Percentiles rank a stretch among this genome's conserved stretches.
Evolutionary conservation across 1,140 invertebrate species (phyloP).

Genomic region (Cephus cinctus): DNA sequence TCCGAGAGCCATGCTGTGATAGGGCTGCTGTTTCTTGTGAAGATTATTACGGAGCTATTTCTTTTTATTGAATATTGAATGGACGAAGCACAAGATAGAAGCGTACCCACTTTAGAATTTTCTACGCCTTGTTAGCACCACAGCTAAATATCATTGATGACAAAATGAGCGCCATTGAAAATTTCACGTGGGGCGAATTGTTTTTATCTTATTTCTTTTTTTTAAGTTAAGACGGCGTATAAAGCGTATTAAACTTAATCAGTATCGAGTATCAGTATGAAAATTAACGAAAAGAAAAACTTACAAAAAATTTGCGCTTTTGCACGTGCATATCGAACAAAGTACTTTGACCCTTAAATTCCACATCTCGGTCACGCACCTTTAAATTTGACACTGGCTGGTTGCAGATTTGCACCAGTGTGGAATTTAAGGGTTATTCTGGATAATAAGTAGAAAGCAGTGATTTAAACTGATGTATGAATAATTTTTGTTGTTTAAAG

Average conservation of each 20-base stretch:
- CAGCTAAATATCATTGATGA: too few relatives aligned
- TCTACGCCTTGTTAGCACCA: conserved; percentile 21
- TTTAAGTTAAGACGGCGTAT: too few relatives aligned
- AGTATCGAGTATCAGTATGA: conserved; percentile 54
- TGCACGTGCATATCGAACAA: conserved; percentile 38
- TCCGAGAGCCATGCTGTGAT: conserved; percentile 52
- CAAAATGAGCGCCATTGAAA: too few relatives aligned
- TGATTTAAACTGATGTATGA: too few relatives aligned
- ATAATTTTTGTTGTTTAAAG: conserved; percentile 31
- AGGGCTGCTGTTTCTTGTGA: conserved; percentile 38
- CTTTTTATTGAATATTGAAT: conserved; percentile 41
- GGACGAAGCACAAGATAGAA: conserved; percentile 47
- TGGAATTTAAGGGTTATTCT: too few relatives aligned
- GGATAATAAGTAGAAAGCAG: too few relatives aligned
- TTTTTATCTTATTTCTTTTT: too few relatives aligned
- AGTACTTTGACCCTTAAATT: too few relatives aligned
- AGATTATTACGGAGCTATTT: conserved; percentile 34
- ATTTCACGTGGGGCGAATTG: too few relatives aligned
- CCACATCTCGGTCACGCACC: too few relatives aligned
- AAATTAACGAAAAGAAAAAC: conserved; percentile 18
- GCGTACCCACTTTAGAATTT: conserved; percentile 33
- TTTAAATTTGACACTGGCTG: too few relatives aligned
- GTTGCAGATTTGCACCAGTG: too few relatives aligned
- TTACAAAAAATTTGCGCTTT: conserved; percentile 32
- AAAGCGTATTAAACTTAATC: conserved; percentile 47